phyloP scores from a whole-genome alignment of 1,140 invertebrate species.

The Macrosteles quadrilineatus region DNA sequence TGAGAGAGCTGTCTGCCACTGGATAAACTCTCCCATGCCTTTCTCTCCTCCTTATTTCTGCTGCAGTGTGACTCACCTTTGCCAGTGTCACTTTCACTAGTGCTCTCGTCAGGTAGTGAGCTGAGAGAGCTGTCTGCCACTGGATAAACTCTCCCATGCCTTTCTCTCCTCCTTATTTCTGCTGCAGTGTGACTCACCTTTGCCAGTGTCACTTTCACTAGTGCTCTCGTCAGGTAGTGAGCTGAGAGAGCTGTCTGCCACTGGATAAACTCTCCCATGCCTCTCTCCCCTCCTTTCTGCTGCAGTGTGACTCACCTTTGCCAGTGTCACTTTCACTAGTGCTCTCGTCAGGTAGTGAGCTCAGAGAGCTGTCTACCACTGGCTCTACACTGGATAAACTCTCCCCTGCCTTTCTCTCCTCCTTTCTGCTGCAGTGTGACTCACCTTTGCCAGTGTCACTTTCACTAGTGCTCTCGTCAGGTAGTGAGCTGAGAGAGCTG shows the following conservation, averaged over 20 bases:
- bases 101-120: conserved; percentile 49
- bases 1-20: conserved; percentile 67
- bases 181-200: too few species aligned
- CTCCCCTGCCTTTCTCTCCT: too few species aligned
- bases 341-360: conserved; percentile 51
- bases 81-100: conserved; percentile 51
- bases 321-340: conserved; percentile 51
- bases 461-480: conserved; percentile 40
- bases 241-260: conserved; percentile 66
- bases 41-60: too few species aligned
- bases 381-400: conserved; percentile 65
- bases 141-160: conserved; percentile 58
- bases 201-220: conserved; percentile 51
- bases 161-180: too few species aligned
- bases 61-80: too few species aligned
- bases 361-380: conserved; percentile 65
- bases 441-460: conserved; percentile 51
- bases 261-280: conserved; percentile 59
- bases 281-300: too few species aligned
- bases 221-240: conserved; percentile 49
- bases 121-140: conserved; percentile 67
- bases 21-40: conserved; percentile 57
- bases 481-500: conserved; percentile 62
- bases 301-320: not conserved
- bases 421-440: too few species aligned